These are phyloP conservation scores for Suricata suricatta DNA, from an alignment of 2,113 vertebrate species.

Conservation along the genomic window DNA sequence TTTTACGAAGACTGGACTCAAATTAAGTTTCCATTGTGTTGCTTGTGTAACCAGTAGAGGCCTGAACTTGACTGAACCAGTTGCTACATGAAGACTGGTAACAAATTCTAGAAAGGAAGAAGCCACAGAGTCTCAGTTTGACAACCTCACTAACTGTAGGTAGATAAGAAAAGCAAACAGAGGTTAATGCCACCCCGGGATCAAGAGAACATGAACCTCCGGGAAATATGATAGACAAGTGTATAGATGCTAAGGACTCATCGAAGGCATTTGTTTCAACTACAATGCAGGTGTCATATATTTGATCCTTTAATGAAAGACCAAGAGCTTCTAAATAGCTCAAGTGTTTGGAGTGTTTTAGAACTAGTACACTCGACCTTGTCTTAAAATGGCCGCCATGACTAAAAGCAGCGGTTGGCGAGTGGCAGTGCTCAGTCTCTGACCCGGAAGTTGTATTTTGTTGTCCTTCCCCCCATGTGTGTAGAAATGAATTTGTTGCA, in stretches of 20 bases:
- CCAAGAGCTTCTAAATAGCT: neutral
- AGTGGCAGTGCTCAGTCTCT: neutral
- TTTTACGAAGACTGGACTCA: conserved; percentile 35
- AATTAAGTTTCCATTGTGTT: conserved; percentile 16
- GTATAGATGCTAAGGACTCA: neutral
- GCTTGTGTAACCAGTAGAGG: neutral
- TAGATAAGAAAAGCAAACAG: conserved; percentile 62
- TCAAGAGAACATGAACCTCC: conserved; percentile 4
- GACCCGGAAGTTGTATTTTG: neutral
- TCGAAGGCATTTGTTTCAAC: neutral
- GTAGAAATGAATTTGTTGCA: neutral
- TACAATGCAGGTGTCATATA: neutral
- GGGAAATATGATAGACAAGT: neutral
- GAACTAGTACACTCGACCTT: neutral
- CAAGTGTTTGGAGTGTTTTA: neutral
- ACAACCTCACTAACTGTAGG: conserved; percentile 16
- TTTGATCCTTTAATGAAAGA: conserved; percentile 43
- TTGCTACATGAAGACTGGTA: neutral
- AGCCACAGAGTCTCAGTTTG: conserved; percentile 14
- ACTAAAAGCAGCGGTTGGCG: neutral
- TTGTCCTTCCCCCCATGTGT: neutral
- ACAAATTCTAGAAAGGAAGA: conserved; percentile 42
- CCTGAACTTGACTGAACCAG: neutral
- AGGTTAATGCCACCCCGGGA: conserved; percentile 10
- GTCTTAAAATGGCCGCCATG: neutral